Evolutionary conservation across 2,888 invertebrate genomes (phyloP), one percentile per base, ranked within the genome.

Genomic region (Drosophila barbarae): DNA sequence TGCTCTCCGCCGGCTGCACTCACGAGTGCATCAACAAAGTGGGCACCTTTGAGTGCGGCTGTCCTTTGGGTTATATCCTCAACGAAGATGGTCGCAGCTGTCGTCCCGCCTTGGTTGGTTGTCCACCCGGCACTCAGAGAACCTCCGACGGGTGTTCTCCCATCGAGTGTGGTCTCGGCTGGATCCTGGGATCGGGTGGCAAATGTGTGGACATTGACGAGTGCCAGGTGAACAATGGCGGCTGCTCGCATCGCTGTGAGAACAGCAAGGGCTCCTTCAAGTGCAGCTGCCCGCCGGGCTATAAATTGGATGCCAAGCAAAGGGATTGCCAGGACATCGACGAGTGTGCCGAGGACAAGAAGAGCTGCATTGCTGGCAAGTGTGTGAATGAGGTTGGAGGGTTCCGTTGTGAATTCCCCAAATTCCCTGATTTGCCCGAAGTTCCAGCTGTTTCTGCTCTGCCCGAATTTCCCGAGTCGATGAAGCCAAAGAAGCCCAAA

Each of bases 271-370:
- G 91, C 1, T 90, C 90, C 2, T 92, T 89, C 39, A 89, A 90
- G 65, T 95, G 95, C 84, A 87, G 87, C n/a, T 94, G 94, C 76
- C 91, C 91, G 13, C 80, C 88, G 3, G 93, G 93, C 0, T 93
- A 90, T 77, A 75, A 84, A 8, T 87, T 91, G 7, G 89, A 89
- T 6, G 12, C 1, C 6, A 83, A 86, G 15, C 90, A 90, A 49
- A 90, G 89, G 18, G 88, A 90, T 5, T 91, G 91, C 68, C 73
- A 86, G n/a, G 92, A 92, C 79, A 85, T 92, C 10, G 89, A 93
- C 76, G 93, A 93, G 84, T 93, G 93, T 70, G 75, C 87, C 12
- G 72, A 77, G 8, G 53, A 87, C 34, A 89, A 90, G 68, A 90
- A 88, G 2, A 90, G 89, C 10, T 89, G 90, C 74, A 52, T 86